These are phyloP conservation scores for Coelopa frigida DNA, from an alignment of 1,140 invertebrate genomes.

Conservation along the genomic window DNA sequence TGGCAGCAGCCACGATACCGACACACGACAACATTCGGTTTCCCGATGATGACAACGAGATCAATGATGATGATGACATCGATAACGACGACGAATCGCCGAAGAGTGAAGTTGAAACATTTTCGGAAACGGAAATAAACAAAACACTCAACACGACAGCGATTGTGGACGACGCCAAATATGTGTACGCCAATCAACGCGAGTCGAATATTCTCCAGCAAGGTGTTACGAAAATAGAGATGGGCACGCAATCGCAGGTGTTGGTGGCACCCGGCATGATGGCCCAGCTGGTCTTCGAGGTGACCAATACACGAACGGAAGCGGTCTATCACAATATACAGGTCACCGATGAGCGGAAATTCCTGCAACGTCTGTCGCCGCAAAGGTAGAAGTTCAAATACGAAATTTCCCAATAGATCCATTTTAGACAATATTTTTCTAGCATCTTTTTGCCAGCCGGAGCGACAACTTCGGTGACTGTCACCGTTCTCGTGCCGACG, in stretches of 20 bases:
- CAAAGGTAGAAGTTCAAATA: conserved; percentile 21
- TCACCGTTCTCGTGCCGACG: conserved; percentile 48
- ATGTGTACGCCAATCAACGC: conserved; percentile 1
- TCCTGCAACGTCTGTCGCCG: conserved; percentile 45
- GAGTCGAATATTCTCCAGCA: conserved; percentile 27
- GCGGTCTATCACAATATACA: conserved; percentile 47
- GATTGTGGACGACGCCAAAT: not conserved
- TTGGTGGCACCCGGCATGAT: conserved; percentile 25
- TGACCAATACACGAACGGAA: conserved; percentile 50
- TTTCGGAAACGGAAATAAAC: conserved; percentile 33
- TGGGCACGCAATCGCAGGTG: conserved; percentile 37
- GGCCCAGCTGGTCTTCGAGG: conserved; percentile 47
- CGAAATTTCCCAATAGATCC: conserved; percentile 12
- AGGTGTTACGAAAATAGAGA: conserved; percentile 37
- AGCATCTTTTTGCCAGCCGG: conserved; percentile 48
- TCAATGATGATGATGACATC: conserved; percentile 18
- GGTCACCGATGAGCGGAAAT: conserved; percentile 49
- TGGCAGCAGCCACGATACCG: not conserved
- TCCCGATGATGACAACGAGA: conserved; percentile 11
- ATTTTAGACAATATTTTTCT: conserved; percentile 9
- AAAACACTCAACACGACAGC: not conserved
- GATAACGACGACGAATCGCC: conserved; percentile 20
- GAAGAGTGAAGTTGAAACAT: conserved; percentile 36
- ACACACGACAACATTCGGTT: conserved; percentile 26
- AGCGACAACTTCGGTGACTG: conserved; percentile 49